Evolutionary conservation across 2,797 vertebrate species (phyloP).

Genomic region (Miichthys miiuy): DNA sequence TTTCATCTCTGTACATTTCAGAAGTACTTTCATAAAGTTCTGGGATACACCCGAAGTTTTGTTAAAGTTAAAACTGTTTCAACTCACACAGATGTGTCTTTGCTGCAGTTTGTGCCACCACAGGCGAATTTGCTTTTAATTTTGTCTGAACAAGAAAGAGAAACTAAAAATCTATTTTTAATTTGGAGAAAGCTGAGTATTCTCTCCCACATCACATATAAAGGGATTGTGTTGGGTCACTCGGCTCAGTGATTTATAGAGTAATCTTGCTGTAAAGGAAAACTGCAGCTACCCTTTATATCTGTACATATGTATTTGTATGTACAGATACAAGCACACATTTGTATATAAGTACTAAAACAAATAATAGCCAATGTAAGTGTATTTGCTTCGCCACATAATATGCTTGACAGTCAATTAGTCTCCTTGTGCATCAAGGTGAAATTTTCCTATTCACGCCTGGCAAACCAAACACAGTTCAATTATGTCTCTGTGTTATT

Average conservation of each 20-base stretch:
- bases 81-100: background rate
- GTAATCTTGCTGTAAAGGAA: conserved; percentile 29
- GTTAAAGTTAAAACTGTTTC: background rate
- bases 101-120: background rate
- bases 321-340: background rate
- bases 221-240: background rate
- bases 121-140: background rate
- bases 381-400: background rate
- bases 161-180: background rate
- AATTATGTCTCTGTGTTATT: conserved; percentile 13
- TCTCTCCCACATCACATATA: background rate
- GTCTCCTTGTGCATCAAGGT: conserved; percentile 20
- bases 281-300: background rate
- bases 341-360: conserved; percentile 4
- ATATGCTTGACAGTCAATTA: conserved; percentile 25
- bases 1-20: background rate
- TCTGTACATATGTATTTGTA: background rate
- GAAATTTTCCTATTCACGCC: conserved; percentile 24
- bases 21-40: background rate
- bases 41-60: background rate
- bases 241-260: conserved; percentile 23
- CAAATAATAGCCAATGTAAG: background rate
- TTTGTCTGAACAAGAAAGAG: background rate
- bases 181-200: background rate
- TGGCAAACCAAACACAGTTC: conserved; percentile 18